Base-by-base conservation (phyloP, 2,797 vertebrate species). In the Brachyalestes nurse region DNA sequence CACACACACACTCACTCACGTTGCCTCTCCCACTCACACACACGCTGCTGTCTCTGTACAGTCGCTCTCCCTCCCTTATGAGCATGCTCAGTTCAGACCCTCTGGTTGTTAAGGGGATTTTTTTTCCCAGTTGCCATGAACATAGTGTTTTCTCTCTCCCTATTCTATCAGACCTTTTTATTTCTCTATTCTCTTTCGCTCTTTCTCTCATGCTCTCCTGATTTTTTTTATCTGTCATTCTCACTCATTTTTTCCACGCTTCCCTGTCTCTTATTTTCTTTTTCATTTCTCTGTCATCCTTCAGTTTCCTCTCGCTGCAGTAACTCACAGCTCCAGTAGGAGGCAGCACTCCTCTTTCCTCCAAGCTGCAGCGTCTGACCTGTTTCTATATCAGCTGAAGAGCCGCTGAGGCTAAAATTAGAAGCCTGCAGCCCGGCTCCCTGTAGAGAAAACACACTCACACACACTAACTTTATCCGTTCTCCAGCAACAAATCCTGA, bases 61-160 rank as follows among this genome's bases (percentile, higher is more conserved):
- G 45, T 40, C 65, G 25, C 70, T 49, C 25, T 25, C 21, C 19
- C 7, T 38, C 14, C 17, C 28, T 6, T 40, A 45, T 62, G 82
- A 84, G 75, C 75, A 78, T 82, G 83, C 83, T 72, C 85, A 25
- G 66, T 40, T 69, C 28, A 47, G 45, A 71, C n/a, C 72, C 72
- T 55, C 53, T 51, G 62, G 64, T 53, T 70, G 64, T 74, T 74
- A 47, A 71, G 61, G 61, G 21, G 34, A 28, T 6, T 23, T 61
- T 79, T 75, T 79, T 80, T 69, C 21, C 17, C 25, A 77, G 60
- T 72, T 82, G 28, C 40, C 17, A 23, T 60, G 45, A 10, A 49
- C 60, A 57, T 2, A 23, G 4, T 49, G 23, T 6, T 51, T 21
- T 73, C 62, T 40, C 61, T 82, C 80, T 67, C 34, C 34, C 34